Conservation (phyloP, 2,888 invertebrate species). For the Balanococcus diminutus region DNA sequence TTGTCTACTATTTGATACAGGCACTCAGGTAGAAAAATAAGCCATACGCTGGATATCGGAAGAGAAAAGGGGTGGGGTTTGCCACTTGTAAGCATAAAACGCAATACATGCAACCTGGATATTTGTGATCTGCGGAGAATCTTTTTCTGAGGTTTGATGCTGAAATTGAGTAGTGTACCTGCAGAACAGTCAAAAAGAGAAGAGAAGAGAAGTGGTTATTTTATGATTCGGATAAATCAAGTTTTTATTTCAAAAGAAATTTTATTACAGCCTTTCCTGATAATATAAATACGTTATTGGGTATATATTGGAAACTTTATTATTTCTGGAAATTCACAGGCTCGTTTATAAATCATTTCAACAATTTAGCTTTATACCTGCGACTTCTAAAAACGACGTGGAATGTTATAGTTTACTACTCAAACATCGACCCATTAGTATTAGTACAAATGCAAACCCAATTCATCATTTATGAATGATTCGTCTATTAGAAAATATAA, state of each 20-base stretch:
- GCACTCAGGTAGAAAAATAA: too few species aligned
- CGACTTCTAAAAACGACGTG: neutral
- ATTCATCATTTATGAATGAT: slow-evolving; percentile 5
- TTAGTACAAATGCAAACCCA: neutral
- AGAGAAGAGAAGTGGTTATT: too few species aligned
- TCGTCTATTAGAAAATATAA: neutral
- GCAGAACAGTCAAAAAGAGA: too few species aligned
- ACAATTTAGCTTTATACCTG: neutral
- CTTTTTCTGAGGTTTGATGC: too few species aligned
- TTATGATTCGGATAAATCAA: neutral
- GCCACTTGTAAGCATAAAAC: too few species aligned
- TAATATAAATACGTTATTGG: too few species aligned
- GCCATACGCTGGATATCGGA: too few species aligned
- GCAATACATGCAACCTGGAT: too few species aligned
- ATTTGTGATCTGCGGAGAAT: too few species aligned
- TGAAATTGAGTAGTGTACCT: too few species aligned
- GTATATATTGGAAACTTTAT: neutral
- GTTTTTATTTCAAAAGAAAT: neutral
- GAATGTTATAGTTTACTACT: neutral
- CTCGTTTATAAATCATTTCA: neutral
- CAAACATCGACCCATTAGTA: neutral
- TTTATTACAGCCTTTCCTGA: neutral
- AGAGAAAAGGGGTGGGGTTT: too few species aligned
- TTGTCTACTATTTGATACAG: too few species aligned
- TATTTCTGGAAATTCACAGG: neutral